These are phyloP conservation scores for Belonocnema kinseyi DNA, from an alignment of 1,140 invertebrate genomes.

Conservation along the genomic window DNA sequence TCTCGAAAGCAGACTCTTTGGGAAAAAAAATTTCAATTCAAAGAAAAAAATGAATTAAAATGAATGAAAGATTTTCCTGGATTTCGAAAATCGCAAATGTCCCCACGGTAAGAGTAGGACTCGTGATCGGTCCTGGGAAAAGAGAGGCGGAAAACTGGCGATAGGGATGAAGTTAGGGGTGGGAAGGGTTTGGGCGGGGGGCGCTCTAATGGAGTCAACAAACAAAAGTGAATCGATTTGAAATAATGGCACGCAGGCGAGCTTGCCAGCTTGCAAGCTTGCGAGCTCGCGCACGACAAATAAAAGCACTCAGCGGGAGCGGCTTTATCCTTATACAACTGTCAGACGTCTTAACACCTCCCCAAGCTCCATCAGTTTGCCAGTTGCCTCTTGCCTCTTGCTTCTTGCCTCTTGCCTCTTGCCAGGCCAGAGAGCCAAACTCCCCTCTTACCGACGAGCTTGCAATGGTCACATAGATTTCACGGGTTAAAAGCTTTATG, in stretches of 20 bases:
- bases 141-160: conserved; percentile 2
- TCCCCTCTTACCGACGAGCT: conserved; percentile 37
- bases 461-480: conserved; percentile 51
- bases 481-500: conserved; percentile 64
- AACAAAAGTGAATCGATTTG: conserved; percentile 73
- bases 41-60: too few relatives aligned
- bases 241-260: conserved; percentile 68
- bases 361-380: conserved; percentile 32
- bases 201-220: conserved; percentile 69
- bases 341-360: conserved; percentile 69
- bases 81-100: neutral
- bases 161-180: conserved; percentile 42
- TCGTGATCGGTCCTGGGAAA: neutral
- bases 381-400: too few relatives aligned
- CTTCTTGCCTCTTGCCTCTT: conserved; percentile 18
- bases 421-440: conserved; percentile 35
- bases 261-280: conserved; percentile 44
- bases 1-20: too few relatives aligned
- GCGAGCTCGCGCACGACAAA: conserved; percentile 59
- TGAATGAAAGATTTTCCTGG: too few relatives aligned
- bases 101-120: neutral
- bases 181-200: conserved; percentile 47
- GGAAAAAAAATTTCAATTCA: too few relatives aligned
- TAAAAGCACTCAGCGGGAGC: conserved; percentile 72
- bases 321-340: conserved; percentile 73